These are phyloP conservation scores for Netelia virgata DNA, from an alignment of 2,888 invertebrate genomes.

Conservation along the genomic window DNA sequence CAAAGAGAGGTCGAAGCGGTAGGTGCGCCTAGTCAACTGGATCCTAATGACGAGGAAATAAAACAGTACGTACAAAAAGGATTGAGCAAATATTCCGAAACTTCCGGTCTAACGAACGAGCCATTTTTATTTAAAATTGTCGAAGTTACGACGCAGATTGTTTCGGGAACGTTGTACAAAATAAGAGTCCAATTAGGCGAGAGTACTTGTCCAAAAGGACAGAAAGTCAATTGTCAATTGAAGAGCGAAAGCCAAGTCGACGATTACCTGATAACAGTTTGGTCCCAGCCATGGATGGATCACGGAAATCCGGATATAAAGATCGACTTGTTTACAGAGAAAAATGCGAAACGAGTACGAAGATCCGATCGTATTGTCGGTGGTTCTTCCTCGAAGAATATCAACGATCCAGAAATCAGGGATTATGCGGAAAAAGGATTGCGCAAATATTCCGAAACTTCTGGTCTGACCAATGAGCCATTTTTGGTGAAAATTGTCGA, in stretches of 20 bases:
- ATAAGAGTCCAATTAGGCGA: slow-evolving; percentile 87
- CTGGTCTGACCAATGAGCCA: slow-evolving; percentile 73
- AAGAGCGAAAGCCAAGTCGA: slow-evolving; percentile 76
- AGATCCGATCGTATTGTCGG: neutral
- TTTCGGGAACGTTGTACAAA: slow-evolving; percentile 87
- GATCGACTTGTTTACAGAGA: slow-evolving; percentile 44
- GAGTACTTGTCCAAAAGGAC: slow-evolving; percentile 86
- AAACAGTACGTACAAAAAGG: slow-evolving; percentile 68
- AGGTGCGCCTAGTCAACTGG: slow-evolving; percentile 66
- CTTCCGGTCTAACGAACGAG: slow-evolving; percentile 72
- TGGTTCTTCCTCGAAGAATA: slow-evolving; percentile 69
- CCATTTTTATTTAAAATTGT: slow-evolving; percentile 83
- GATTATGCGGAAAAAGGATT: slow-evolving; percentile 71
- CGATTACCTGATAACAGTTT: slow-evolving; percentile 86
- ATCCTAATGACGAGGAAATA: slow-evolving; percentile 71
- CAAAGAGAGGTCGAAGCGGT: slow-evolving; percentile 10
- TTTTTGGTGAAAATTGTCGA: slow-evolving; percentile 84
- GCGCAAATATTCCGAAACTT: slow-evolving; percentile 73
- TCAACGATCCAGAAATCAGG: slow-evolving; percentile 83
- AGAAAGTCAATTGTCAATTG: slow-evolving; percentile 76
- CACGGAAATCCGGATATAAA: slow-evolving; percentile 81
- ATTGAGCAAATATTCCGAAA: slow-evolving; percentile 74
- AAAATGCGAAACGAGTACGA: neutral
- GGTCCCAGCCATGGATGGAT: slow-evolving; percentile 88
- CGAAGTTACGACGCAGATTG: slow-evolving; percentile 86